Conservation (phyloP, 37 sponge, comb jelly and placozoan species). For the Hexactinellida sp. region DNA sequence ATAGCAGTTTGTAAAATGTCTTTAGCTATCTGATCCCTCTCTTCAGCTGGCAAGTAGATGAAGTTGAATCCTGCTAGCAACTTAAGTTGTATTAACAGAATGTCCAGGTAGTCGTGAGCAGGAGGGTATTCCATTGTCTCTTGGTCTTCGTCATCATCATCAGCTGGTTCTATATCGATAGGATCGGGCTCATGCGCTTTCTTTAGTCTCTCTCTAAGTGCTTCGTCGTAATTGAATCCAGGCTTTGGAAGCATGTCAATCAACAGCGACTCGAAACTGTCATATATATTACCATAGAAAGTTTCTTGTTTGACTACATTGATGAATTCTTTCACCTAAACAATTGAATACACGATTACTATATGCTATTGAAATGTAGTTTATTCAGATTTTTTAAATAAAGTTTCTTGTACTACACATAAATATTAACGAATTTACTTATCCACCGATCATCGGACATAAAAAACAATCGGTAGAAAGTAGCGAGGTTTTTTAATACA, state of each 20-base stretch:
- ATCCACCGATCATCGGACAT: no score
- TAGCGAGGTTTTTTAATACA: no score
- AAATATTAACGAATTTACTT: no score
- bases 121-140: neutral
- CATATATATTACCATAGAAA: conserved; percentile 42
- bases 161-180: neutral
- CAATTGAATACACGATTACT: neutral
- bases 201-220: neutral
- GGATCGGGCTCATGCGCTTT: neutral
- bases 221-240: conserved; percentile 14
- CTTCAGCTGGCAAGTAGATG: neutral
- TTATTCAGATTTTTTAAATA: no score
- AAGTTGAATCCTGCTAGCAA: conserved; percentile 13
- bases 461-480: no score
- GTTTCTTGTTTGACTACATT: conserved; percentile 17
- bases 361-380: no score
- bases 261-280: conserved; percentile 69
- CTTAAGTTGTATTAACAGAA: neutral
- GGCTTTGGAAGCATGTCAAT: conserved; percentile 48
- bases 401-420: no score
- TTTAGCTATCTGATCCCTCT: neutral
- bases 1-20: neutral
- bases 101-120: neutral
- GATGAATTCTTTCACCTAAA: conserved; percentile 20
- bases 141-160: neutral